A percentile compares a stretch with the other conserved stretches of the same genome.
Conservation (phyloP, 2,797 vertebrate genomes). For the Ibycter americanus region DNA sequence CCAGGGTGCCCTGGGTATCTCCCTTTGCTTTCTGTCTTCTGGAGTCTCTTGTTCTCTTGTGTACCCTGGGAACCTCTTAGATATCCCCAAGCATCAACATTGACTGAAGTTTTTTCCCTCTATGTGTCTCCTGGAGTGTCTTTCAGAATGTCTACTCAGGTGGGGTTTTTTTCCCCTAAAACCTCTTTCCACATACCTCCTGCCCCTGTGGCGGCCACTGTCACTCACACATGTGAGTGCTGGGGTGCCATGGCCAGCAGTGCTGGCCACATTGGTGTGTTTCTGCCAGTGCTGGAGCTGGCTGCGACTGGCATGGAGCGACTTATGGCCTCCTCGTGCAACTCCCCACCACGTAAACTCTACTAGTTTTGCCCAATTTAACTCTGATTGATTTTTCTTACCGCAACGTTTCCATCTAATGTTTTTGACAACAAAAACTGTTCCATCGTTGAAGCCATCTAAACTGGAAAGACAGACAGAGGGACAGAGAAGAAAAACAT, state of each 20-base stretch:
- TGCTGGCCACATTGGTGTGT: not conserved
- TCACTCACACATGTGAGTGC: not conserved
- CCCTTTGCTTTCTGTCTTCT: not conserved
- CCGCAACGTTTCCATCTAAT: not conserved
- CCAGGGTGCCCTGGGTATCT: not conserved
- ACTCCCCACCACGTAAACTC: not conserved
- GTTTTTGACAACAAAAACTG: not conserved
- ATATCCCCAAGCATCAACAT: not conserved
- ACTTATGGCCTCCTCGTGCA: not conserved
- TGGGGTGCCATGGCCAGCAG: not conserved
- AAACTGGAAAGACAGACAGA: not conserved
- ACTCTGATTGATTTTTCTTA: not conserved
- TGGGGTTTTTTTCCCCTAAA: not conserved
- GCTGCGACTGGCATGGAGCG: accelerated
- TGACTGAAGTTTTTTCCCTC: not conserved
- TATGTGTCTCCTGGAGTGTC: not conserved
- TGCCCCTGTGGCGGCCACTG: not conserved
- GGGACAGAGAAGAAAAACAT: not conserved
- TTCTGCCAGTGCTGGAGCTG: not conserved
- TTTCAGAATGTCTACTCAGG: not conserved
- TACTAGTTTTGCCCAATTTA: not conserved
- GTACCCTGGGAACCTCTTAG: not conserved
- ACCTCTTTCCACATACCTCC: accelerated
- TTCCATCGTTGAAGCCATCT: not conserved
- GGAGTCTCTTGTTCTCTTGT: not conserved